These are phyloP conservation scores for Orthosia gracilis DNA, from an alignment of 2,888 invertebrate genomes.

Conservation along the genomic window DNA sequence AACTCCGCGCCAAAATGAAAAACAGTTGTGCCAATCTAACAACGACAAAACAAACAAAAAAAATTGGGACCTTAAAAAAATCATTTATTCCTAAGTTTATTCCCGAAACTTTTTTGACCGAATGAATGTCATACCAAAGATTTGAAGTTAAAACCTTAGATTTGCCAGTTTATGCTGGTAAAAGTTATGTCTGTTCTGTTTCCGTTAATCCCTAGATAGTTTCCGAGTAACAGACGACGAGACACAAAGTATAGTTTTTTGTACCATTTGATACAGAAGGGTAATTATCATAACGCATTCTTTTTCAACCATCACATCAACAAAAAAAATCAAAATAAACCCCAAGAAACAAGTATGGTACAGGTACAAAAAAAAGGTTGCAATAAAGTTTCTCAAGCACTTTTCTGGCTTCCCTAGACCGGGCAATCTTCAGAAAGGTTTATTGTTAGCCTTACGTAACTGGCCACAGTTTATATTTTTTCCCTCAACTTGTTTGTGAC, in stretches of 20 bases:
- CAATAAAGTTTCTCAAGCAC: slow-evolving; percentile 1
- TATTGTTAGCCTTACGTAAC: slow-evolving; percentile 21
- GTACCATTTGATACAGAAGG: neutral
- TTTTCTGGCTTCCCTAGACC: slow-evolving; percentile 14
- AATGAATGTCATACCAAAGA: too few species aligned
- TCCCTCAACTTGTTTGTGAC: slow-evolving; percentile 5
- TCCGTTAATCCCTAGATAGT: too few species aligned
- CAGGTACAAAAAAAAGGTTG: slow-evolving; percentile 26
- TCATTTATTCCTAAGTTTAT: too few species aligned
- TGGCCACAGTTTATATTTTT: slow-evolving; percentile 10
- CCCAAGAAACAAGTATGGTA: slow-evolving; percentile 27
- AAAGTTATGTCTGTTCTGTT: too few species aligned
- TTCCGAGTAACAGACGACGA: neutral
- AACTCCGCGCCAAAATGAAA: too few species aligned
- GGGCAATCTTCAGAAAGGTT: slow-evolving; percentile 7
- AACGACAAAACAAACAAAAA: too few species aligned
- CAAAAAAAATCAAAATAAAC: neutral
- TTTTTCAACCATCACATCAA: neutral
- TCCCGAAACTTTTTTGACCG: too few species aligned
- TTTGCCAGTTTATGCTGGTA: too few species aligned
- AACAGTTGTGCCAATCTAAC: too few species aligned
- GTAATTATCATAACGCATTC: neutral
- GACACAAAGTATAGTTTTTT: neutral
- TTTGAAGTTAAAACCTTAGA: too few species aligned
- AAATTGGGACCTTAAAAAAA: too few species aligned